Evolutionary conservation across 2,113 vertebrate species (phyloP).

Genomic region (Paratilapia polleni): DNA sequence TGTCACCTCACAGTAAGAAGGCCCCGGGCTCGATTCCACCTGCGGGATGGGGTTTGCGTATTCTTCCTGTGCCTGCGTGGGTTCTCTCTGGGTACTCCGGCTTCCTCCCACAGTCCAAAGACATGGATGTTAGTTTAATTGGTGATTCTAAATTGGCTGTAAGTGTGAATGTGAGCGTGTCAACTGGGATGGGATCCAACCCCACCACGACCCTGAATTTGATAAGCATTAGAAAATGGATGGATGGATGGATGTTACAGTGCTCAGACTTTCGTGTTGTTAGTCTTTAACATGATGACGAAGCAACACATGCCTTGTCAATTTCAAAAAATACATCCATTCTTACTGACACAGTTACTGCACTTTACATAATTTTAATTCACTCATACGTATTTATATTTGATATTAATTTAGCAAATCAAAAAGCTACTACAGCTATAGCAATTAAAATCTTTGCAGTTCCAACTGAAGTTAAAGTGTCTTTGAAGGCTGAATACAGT

Average conservation of each 20-base stretch:
- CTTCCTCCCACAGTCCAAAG: not conserved
- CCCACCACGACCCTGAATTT: rapidly evolving
- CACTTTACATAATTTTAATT: not conserved
- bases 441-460: no score
- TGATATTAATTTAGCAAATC: not conserved
- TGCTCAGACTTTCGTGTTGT: not conserved
- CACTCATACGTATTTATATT: not conserved
- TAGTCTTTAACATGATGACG: not conserved
- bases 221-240: not conserved
- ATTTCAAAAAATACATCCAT: not conserved
- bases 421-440: no score
- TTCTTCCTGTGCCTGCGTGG: not conserved
- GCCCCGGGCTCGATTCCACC: not conserved
- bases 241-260: not conserved
- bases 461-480: no score
- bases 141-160: not conserved
- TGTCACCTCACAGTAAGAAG: not conserved
- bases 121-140: not conserved
- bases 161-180: not conserved
- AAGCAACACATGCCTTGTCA: not conserved
- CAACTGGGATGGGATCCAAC: not conserved
- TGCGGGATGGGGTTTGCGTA: not conserved
- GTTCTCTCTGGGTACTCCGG: not conserved
- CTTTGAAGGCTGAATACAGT: no score
- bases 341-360: not conserved